Percentiles rank a stretch among this genome's conserved stretches.
These are phyloP conservation scores for Euborellia annulipes DNA, from an alignment of 1,140 invertebrate species.

Conservation along the genomic window DNA sequence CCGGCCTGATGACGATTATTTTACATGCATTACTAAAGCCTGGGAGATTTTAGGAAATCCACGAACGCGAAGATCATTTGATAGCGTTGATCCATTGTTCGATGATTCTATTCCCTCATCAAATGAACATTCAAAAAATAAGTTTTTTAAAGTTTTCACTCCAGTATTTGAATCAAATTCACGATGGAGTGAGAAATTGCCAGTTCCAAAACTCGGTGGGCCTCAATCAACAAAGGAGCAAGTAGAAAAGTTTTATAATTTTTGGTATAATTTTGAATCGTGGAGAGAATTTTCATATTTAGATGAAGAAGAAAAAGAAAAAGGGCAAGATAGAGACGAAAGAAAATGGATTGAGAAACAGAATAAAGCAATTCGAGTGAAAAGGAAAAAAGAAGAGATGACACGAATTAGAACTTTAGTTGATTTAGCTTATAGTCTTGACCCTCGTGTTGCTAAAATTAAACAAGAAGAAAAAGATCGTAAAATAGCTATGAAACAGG, in stretches of 20 bases:
- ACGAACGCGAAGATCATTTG: conserved; percentile 71
- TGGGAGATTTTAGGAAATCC: conserved; percentile 79
- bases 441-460: conserved; percentile 82
- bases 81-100: conserved; percentile 90
- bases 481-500: conserved; percentile 75
- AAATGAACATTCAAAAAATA: conserved; percentile 52
- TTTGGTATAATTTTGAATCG: conserved; percentile 96
- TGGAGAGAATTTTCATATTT: conserved; percentile 99
- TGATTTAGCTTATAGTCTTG: conserved; percentile 83
- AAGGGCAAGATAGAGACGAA: no score
- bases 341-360: conserved; percentile 95
- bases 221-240: conserved; percentile 47
- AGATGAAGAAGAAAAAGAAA: conserved; percentile 96
- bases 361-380: conserved; percentile 79
- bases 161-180: conserved; percentile 73
- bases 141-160: conserved; percentile 66
- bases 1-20: conserved; percentile 82
- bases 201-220: conserved; percentile 74
- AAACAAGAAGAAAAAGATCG: conserved; percentile 87
- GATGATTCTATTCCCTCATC: conserved; percentile 72
- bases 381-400: conserved; percentile 95
- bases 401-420: conserved; percentile 73
- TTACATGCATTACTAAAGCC: conserved; percentile 97
- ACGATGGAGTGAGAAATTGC: conserved; percentile 79
- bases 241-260: conserved; percentile 74